Conservation (phyloP, 2,888 invertebrate genomes). For the Drosophila hamatofila region DNA sequence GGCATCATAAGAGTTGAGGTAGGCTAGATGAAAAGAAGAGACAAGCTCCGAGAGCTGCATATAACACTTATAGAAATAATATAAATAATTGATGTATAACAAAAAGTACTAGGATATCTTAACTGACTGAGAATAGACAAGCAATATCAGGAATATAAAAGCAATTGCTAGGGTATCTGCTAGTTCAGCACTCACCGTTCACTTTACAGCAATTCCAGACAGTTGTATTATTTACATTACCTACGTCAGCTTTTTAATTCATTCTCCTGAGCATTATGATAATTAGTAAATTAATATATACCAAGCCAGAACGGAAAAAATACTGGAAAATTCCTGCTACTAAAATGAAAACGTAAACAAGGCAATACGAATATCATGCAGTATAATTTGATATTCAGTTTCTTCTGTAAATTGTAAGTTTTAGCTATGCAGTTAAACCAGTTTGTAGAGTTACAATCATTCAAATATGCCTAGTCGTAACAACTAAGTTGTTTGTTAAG, state of each 20-base stretch:
- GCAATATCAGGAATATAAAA: too few species aligned
- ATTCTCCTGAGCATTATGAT: slow-evolving; percentile 14
- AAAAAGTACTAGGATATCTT: neutral
- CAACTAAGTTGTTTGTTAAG: slow-evolving; percentile 3
- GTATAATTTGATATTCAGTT: slow-evolving; percentile 12
- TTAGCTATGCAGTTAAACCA: neutral
- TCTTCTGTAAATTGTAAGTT: neutral
- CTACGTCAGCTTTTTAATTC: slow-evolving; percentile 7
- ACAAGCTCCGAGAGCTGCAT: neutral
- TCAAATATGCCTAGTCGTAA: neutral
- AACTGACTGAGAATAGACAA: neutral
- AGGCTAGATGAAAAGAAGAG: neutral
- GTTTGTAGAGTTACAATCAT: slow-evolving; percentile 6
- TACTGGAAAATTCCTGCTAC: slow-evolving; percentile 11
- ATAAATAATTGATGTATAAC: neutral
- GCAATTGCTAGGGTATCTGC: neutral
- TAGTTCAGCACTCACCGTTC: too few species aligned
- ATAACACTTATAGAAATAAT: neutral
- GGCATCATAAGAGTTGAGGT: neutral
- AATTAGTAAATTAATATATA: slow-evolving; percentile 12
- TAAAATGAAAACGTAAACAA: slow-evolving; percentile 15
- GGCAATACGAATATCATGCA: slow-evolving; percentile 1
- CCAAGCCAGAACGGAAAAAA: neutral
- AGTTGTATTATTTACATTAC: neutral
- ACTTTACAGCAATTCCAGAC: neutral